Conservation (phyloP, 1,140 invertebrate genomes). For the Bombus terrestris region DNA sequence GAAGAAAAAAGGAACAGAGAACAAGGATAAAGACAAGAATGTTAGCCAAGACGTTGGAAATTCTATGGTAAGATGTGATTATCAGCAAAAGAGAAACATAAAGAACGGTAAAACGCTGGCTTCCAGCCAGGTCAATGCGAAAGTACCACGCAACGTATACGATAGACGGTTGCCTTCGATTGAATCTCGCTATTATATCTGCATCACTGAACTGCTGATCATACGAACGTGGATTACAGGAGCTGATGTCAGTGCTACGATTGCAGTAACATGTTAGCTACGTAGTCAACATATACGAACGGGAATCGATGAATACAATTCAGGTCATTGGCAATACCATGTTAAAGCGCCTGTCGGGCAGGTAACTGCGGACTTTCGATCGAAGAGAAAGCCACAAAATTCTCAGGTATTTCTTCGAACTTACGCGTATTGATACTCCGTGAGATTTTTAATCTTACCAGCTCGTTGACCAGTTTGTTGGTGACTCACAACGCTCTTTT, state of each 20-base stretch:
- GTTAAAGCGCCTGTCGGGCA: not conserved
- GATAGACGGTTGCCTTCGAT: constrained; percentile 13
- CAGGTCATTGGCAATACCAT: constrained; percentile 24
- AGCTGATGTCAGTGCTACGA: constrained; percentile 30
- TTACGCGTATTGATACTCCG: too few relatives aligned
- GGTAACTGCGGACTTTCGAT: constrained; percentile 18
- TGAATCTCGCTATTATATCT: constrained; percentile 4
- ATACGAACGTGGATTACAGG: not conserved
- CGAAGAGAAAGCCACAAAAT: not conserved
- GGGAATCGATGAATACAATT: constrained; percentile 7
- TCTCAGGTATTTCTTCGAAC: not conserved
- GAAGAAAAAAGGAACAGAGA: too few relatives aligned
- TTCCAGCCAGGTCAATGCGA: constrained; percentile 47
- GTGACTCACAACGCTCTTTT: not conserved
- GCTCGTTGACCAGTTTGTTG: not conserved
- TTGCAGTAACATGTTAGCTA: constrained; percentile 25
- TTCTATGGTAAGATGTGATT: not conserved
- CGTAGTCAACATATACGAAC: not conserved
- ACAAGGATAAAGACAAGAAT: not conserved
- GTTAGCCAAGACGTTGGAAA: not conserved
- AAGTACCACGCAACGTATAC: constrained; percentile 35
- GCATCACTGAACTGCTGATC: constrained; percentile 28
- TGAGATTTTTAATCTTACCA: too few relatives aligned
- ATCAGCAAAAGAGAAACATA: not conserved
- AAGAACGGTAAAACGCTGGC: constrained; percentile 38